Percentiles rank a stretch among this genome's conserved stretches.
Evolutionary conservation across 2,888 invertebrate species (phyloP).

Genomic region (Drosophila engyochracea): DNA sequence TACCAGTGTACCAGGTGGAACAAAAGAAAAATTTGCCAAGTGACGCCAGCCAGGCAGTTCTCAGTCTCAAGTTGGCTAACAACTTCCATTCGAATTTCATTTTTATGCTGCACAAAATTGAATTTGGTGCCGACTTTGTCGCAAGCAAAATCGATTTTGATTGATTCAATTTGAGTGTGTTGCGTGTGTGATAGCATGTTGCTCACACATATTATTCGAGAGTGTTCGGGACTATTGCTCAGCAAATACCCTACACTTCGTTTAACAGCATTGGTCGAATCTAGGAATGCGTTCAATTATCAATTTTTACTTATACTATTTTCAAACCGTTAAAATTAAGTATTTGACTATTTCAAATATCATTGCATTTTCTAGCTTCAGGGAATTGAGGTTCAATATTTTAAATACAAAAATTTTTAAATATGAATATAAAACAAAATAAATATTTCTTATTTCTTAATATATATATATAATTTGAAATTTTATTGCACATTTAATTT

Average conservation of each 20-base stretch:
- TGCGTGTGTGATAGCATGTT: conserved; percentile 74
- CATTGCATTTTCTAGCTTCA: rapidly evolving
- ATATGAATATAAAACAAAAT: neutral
- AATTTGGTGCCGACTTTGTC: conserved; percentile 72
- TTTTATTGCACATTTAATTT: no score
- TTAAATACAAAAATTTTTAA: neutral
- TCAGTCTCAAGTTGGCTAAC: conserved; percentile 9
- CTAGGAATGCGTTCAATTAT: neutral
- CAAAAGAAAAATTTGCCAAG: conserved; percentile 20
- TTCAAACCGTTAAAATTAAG: neutral
- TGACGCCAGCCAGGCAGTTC: conserved; percentile 47
- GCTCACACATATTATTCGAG: neutral
- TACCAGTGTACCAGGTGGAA: conserved; percentile 28
- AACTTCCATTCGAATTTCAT: conserved; percentile 40
- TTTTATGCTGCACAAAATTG: conserved; percentile 68
- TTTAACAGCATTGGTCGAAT: neutral
- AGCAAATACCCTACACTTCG: neutral
- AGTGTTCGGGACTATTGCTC: neutral
- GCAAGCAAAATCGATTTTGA: conserved; percentile 80
- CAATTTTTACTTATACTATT: neutral
- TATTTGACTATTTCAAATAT: neutral
- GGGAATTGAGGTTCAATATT: neutral
- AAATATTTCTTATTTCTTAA: neutral
- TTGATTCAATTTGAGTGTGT: conserved; percentile 80
- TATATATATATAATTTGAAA: neutral